Conservation (phyloP, 2,113 vertebrate species). For the Meles meles region DNA sequence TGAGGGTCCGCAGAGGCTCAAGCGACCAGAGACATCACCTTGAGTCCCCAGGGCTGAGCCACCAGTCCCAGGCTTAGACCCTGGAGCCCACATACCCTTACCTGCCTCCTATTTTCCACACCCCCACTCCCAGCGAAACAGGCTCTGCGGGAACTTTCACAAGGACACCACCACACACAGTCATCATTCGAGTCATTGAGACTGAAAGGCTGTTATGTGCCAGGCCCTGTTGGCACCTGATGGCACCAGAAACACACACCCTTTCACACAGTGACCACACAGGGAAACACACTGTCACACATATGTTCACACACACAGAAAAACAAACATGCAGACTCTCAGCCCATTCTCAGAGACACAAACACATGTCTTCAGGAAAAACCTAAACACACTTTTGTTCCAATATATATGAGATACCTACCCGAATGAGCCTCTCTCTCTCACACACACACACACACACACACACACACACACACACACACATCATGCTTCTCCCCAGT, state of each 20-base stretch:
- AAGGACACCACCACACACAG: background rate
- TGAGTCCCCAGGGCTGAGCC: background rate
- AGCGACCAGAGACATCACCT: accelerated
- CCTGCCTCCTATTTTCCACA: background rate
- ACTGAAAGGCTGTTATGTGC: background rate
- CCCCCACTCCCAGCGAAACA: background rate
- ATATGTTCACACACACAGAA: background rate
- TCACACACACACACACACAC: background rate
- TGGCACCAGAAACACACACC: background rate
- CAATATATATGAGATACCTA: background rate
- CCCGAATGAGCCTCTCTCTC: background rate
- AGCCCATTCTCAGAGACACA: background rate
- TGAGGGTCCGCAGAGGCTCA: background rate
- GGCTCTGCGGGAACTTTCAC: background rate
- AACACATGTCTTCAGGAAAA: background rate
- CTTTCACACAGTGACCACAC: background rate
- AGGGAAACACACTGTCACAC: background rate
- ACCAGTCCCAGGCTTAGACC: background rate
- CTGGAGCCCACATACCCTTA: background rate
- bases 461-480: background rate
- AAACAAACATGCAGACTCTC: background rate
- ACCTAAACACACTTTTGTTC: background rate
- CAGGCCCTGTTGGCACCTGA: background rate
- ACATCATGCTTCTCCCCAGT: background rate
- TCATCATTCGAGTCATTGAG: background rate